Percentiles rank a stretch among this genome's conserved stretches.
phyloP scores from a whole-genome alignment of 1,140 invertebrate species.

The Apis laboriosa region DNA sequence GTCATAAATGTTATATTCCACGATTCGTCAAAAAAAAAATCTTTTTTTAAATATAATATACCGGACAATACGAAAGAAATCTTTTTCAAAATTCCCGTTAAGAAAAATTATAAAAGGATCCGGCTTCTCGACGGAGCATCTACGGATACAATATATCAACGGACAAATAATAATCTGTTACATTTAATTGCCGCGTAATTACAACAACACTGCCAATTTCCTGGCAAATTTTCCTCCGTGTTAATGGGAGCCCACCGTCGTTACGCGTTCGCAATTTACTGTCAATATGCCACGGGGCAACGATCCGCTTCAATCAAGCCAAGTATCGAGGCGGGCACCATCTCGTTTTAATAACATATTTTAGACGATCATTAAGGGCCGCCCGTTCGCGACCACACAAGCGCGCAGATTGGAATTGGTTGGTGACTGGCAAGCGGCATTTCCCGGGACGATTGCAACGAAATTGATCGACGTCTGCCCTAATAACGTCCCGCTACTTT shows the following conservation, averaged over 20 bases:
- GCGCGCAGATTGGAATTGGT: slow-evolving; percentile 20
- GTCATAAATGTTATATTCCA: no score
- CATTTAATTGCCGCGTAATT: neutral
- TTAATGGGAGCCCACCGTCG: neutral
- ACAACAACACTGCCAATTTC: neutral
- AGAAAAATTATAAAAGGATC: neutral
- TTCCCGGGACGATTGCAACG: slow-evolving; percentile 43
- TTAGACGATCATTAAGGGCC: slow-evolving; percentile 55
- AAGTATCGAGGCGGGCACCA: slow-evolving; percentile 16
- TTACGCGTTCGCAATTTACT: slow-evolving; percentile 33
- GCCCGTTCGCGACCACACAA: slow-evolving; percentile 49
- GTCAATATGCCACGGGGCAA: slow-evolving; percentile 22
- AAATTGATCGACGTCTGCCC: slow-evolving; percentile 69
- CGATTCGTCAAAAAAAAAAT: no score
- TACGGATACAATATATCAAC: neutral
- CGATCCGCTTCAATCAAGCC: slow-evolving; percentile 23
- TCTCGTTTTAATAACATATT: slow-evolving; percentile 66
- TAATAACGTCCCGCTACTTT: slow-evolving; percentile 61
- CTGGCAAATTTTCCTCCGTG: neutral
- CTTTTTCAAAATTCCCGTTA: neutral
- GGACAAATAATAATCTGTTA: neutral
- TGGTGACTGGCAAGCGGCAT: neutral
- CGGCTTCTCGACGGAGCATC: neutral
- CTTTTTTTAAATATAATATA: no score
- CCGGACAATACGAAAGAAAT: no score